phyloP scores from a whole-genome alignment of 2,888 invertebrate species.

The Ochropleura plecta region DNA sequence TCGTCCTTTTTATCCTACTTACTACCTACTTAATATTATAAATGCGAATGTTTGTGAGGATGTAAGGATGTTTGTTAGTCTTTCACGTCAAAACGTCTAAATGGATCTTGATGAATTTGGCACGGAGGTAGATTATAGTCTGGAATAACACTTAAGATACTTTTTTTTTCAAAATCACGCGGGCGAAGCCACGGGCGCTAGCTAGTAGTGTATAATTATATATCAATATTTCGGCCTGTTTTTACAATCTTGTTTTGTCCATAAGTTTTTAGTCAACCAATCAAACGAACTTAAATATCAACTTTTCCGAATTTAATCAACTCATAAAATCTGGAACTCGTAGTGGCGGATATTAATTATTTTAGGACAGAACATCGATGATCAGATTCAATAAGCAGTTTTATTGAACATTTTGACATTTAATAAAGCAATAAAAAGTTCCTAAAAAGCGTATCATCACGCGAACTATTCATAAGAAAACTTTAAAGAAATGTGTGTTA shows the following conservation, averaged over 20 bases:
- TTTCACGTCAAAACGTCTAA: too few species aligned
- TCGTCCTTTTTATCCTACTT: too few species aligned
- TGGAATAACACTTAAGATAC: too few species aligned
- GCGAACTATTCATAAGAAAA: constrained; percentile 61
- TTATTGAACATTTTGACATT: constrained; percentile 37
- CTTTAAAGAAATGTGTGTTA: constrained; percentile 42
- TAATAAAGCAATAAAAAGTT: constrained; percentile 53
- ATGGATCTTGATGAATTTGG: too few species aligned
- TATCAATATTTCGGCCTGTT: not conserved
- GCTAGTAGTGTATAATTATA: too few species aligned
- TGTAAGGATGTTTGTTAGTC: too few species aligned
- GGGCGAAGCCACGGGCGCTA: too few species aligned
- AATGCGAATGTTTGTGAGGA: too few species aligned
- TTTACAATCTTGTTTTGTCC: not conserved
- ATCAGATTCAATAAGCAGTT: constrained; percentile 17
- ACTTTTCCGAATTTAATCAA: not conserved
- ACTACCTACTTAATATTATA: too few species aligned
- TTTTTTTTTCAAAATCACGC: too few species aligned
- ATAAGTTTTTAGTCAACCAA: not conserved
- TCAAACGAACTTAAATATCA: not conserved
- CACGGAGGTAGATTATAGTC: too few species aligned
- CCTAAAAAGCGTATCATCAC: constrained; percentile 45
- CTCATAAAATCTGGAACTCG: not conserved
- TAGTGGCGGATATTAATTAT: not conserved
- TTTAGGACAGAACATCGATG: constrained; percentile 5